phyloP scores from a whole-genome alignment of 2,113 vertebrate species.

The Myxocyprinus asiaticus region DNA sequence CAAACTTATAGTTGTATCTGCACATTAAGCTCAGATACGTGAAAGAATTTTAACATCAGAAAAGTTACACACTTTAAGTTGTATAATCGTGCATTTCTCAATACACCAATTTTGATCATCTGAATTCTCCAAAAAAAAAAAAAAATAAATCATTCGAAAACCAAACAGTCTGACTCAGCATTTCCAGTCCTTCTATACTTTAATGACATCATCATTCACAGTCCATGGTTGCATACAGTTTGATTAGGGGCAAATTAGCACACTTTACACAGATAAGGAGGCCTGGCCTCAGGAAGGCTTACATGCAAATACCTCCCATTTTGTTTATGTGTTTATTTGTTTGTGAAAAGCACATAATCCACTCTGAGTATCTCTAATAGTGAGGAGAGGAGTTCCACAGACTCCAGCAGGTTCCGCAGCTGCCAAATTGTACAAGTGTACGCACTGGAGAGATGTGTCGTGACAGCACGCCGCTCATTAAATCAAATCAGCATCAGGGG shows the following conservation, averaged over 20 bases:
- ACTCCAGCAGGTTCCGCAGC: slow-evolving; percentile 90
- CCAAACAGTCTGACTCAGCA: neutral
- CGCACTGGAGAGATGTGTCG: slow-evolving; percentile 77
- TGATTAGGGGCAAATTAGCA: neutral
- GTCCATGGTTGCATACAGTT: neutral
- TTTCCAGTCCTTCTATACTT: neutral
- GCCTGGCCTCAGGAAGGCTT: neutral
- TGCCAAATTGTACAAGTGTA: slow-evolving; percentile 96
- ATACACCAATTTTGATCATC: too few species aligned
- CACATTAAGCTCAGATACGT: too few species aligned
- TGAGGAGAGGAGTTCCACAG: slow-evolving; percentile 69
- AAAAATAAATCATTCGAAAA: neutral
- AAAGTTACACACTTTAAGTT: too few species aligned
- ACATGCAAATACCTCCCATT: neutral
- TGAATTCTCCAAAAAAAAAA: too few species aligned
- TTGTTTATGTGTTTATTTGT: slow-evolving; percentile 31
- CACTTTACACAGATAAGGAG: neutral
- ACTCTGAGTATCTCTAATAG: slow-evolving; percentile 51
- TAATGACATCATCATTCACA: neutral
- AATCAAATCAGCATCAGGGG: slow-evolving; percentile 77
- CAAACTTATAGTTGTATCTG: too few species aligned
- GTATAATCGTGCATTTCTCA: too few species aligned
- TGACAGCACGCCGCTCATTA: slow-evolving; percentile 82
- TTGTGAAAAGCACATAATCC: slow-evolving; percentile 13
- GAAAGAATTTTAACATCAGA: too few species aligned